A percentile compares a stretch with the other conserved stretches of the same genome.
Conservation (phyloP, 2,113 vertebrate species). For the Cercopithecus mona region DNA sequence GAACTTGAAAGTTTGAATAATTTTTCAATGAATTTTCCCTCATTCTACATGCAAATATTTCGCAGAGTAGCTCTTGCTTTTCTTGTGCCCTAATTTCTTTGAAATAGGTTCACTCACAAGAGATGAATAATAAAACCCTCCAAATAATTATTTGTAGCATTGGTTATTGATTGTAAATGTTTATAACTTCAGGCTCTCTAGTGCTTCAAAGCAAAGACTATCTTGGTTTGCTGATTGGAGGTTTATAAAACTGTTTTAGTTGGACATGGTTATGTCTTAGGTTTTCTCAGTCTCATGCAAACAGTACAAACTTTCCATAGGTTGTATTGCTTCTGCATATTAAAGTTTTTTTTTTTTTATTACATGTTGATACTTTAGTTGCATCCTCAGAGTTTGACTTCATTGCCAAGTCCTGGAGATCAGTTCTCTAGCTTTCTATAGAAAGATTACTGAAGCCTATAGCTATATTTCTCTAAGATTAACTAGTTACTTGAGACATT, state of each 20-base stretch:
- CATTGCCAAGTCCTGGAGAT: neutral
- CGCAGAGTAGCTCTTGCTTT: neutral
- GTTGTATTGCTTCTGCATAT: neutral
- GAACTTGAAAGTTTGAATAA: neutral
- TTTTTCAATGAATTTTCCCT: neutral
- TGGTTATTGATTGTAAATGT: neutral
- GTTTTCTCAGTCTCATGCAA: neutral
- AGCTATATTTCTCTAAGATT: neutral
- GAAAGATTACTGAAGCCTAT: neutral
- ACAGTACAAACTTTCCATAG: neutral
- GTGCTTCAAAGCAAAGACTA: neutral
- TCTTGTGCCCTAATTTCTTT: neutral
- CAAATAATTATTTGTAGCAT: neutral
- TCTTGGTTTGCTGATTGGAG: neutral
- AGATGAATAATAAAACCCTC: neutral
- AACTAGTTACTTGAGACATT: conserved; percentile 15
- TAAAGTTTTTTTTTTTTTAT: neutral
- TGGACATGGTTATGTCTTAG: neutral
- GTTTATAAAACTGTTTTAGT: neutral
- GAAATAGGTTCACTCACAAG: neutral
- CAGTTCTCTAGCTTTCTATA: neutral
- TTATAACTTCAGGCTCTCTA: neutral
- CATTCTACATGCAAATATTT: neutral
- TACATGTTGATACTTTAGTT: neutral
- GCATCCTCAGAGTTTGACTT: neutral